Evolutionary conservation across 2,113 vertebrate genomes (phyloP).

Genomic region (Ramphastos sulfuratus): DNA sequence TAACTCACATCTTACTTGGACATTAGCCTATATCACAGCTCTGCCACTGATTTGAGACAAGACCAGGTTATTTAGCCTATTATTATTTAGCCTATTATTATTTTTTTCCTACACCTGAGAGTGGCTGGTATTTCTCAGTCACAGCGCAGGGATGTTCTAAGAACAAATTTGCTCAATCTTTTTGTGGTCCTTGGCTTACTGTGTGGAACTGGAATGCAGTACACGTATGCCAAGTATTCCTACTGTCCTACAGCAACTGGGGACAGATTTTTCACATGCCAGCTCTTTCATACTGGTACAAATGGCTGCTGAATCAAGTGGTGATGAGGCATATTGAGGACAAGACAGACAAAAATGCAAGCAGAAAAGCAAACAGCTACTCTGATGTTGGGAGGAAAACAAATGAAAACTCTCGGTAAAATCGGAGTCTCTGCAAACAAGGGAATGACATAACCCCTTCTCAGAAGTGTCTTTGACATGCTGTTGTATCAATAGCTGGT

Average conservation of each 20-base stretch:
- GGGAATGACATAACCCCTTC: not conserved
- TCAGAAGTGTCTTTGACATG: conserved; percentile 30
- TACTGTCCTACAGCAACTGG: not conserved
- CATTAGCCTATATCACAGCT: not conserved
- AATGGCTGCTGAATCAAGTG: not conserved
- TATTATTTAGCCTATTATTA: not conserved
- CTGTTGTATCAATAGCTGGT: conserved; percentile 20
- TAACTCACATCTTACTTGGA: not conserved
- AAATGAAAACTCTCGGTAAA: not conserved
- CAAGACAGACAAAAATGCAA: not conserved
- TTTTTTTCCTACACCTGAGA: not conserved
- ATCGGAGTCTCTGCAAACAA: not conserved
- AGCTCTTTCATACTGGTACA: not conserved
- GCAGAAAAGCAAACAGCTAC: not conserved
- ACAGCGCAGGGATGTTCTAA: not conserved
- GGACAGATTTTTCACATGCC: not conserved
- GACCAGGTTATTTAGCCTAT: not conserved
- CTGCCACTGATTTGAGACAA: not conserved
- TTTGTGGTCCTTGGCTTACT: not conserved
- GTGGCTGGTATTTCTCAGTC: not conserved
- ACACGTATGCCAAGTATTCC: not conserved
- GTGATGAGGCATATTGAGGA: not conserved
- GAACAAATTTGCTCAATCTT: not conserved
- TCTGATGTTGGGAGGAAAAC: not conserved
- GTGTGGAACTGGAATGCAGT: not conserved